Conservation (phyloP, 2,888 invertebrate species). For the Dryobotodes eremita region DNA sequence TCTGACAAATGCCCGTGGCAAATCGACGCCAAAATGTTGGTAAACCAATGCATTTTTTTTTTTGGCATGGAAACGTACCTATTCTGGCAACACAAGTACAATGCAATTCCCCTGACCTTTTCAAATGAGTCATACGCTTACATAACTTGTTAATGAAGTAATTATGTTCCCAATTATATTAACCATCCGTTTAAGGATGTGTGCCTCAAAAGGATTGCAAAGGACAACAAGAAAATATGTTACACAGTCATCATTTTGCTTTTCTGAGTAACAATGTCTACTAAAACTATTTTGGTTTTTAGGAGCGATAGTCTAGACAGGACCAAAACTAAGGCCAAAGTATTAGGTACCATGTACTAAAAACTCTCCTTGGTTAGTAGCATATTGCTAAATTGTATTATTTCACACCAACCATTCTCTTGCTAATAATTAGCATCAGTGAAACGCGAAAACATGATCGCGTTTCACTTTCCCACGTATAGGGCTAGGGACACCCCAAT, state of each 20-base stretch:
- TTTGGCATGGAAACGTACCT: background rate
- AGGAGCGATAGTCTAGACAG: conserved; percentile 13
- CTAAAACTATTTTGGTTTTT: background rate
- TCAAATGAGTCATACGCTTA: conserved; percentile 15
- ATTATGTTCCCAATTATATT: conserved; percentile 32
- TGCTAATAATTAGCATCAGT: background rate
- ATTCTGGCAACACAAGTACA: background rate
- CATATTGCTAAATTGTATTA: background rate
- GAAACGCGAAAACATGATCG: background rate
- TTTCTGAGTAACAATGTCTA: background rate
- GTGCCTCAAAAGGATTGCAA: conserved; percentile 6
- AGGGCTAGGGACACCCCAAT: no score
- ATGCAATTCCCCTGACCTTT: conserved; percentile 30
- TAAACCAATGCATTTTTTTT: background rate
- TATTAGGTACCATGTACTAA: background rate
- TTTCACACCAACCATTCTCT: conserved; percentile 4
- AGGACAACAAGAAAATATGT: conserved; percentile 18
- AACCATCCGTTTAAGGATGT: conserved; percentile 18
- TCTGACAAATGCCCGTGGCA: background rate
- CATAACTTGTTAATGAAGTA: conserved; percentile 38
- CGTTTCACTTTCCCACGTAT: background rate
- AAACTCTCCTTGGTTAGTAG: conserved; percentile 3
- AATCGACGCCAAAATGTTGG: background rate
- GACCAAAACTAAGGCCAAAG: background rate
- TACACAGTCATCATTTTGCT: conserved; percentile 4